Conservation (phyloP, 2,888 invertebrate genomes). For the Cetonia aurata region DNA sequence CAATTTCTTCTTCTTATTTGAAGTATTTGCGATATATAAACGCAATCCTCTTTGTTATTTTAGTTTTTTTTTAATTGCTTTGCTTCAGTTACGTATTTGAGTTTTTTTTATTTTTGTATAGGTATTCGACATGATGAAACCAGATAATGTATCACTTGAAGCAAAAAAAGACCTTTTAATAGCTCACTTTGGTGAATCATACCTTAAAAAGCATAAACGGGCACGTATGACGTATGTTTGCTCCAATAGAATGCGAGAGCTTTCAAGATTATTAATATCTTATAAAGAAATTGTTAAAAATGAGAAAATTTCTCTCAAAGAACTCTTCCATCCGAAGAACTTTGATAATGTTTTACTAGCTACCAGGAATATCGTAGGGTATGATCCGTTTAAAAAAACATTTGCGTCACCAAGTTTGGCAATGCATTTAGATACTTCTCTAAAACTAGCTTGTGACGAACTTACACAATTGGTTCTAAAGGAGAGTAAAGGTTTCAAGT, state of each 20-base stretch:
- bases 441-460: conserved; percentile 52
- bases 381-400: conserved; percentile 51
- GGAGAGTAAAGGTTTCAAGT: conserved; percentile 49
- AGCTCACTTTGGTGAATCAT: conserved; percentile 50
- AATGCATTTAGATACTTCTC: conserved; percentile 52
- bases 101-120: conserved; percentile 17
- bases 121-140: conserved; percentile 51
- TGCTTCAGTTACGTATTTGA: neutral
- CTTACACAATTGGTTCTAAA: conserved; percentile 50
- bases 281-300: conserved; percentile 44
- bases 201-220: conserved; percentile 50
- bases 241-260: conserved; percentile 51
- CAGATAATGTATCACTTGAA: conserved; percentile 50
- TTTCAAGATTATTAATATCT: conserved; percentile 47
- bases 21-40: no score
- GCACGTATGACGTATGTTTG: no score
- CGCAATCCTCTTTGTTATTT: no score
- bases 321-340: conserved; percentile 50
- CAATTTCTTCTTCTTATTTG: neutral
- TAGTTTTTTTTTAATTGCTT: neutral
- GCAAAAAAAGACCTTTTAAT: conserved; percentile 52
- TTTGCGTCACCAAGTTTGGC: conserved; percentile 53
- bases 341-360: conserved; percentile 51
- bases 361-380: conserved; percentile 50
- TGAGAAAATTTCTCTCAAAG: conserved; percentile 37